Conservation (phyloP, 2,797 vertebrate genomes). For the Molossus alvarezi region DNA sequence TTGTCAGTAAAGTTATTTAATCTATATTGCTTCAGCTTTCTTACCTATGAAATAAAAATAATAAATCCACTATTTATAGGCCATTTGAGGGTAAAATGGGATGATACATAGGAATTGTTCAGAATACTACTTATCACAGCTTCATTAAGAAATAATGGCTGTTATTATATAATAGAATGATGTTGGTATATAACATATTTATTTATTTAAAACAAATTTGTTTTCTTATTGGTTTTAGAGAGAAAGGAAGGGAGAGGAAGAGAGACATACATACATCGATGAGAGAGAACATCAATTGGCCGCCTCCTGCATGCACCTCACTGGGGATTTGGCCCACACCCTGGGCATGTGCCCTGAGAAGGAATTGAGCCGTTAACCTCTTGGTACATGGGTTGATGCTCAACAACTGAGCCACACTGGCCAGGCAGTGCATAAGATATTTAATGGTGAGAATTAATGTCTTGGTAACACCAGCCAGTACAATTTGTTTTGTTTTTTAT, state of each 20-base stretch:
- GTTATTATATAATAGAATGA: background rate
- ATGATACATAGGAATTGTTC: background rate
- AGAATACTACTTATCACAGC: background rate
- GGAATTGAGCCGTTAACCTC: too few relatives aligned
- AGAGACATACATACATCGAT: too few relatives aligned
- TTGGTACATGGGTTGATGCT: too few relatives aligned
- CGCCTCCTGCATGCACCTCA: too few relatives aligned
- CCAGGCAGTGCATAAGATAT: background rate
- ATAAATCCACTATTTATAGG: background rate
- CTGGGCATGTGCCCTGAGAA: too few relatives aligned
- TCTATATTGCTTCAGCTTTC: background rate
- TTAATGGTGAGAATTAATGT: background rate
- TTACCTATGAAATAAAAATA: background rate
- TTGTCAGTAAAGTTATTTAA: constrained; percentile 23
- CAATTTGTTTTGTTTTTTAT: background rate
- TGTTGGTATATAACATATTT: background rate
- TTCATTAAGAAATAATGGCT: background rate
- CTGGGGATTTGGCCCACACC: too few relatives aligned
- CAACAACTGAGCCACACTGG: too few relatives aligned
- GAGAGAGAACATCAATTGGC: too few relatives aligned
- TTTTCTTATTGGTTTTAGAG: too few relatives aligned
- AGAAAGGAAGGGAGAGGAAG: too few relatives aligned
- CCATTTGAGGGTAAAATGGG: background rate
- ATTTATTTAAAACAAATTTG: background rate
- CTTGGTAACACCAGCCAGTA: background rate